Evolutionary conservation across 2,888 invertebrate genomes (phyloP).

Genomic region (Lumbricus terrestris): DNA sequence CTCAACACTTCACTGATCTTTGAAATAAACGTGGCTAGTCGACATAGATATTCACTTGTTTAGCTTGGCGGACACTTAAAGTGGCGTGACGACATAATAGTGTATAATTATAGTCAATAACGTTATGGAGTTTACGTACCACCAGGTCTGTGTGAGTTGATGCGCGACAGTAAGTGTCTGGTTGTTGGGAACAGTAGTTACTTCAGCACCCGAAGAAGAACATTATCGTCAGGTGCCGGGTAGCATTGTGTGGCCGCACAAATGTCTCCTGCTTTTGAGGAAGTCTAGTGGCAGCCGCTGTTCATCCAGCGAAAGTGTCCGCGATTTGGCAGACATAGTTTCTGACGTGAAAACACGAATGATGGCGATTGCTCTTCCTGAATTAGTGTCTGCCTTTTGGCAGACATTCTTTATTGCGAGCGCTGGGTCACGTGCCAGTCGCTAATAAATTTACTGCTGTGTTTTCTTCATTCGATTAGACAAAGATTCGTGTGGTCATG

Average conservation of each 20-base stretch:
- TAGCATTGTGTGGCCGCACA: background rate
- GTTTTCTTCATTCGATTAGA: background rate
- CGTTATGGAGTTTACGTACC: background rate
- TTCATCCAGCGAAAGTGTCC: background rate
- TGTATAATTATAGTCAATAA: background rate
- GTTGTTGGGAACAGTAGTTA: too few species aligned
- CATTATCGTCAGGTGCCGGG: background rate
- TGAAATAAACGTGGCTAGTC: background rate
- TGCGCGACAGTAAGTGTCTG: too few species aligned
- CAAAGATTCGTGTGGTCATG: background rate
- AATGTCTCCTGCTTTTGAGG: background rate
- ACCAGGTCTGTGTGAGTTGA: background rate
- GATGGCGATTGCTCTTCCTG: background rate
- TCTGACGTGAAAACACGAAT: background rate
- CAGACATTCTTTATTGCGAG: background rate
- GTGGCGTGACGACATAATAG: background rate
- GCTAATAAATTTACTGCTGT: slow-evolving; percentile 3
- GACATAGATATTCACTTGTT: background rate
- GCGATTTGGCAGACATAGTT: background rate
- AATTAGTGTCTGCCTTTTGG: background rate
- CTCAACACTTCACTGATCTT: background rate
- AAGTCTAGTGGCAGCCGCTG: background rate
- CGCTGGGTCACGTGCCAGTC: background rate
- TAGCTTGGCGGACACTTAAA: background rate
- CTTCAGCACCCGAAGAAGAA: too few species aligned